Evolutionary conservation across 1,140 invertebrate species (phyloP).

Genomic region (Drosophila mauritiana): DNA sequence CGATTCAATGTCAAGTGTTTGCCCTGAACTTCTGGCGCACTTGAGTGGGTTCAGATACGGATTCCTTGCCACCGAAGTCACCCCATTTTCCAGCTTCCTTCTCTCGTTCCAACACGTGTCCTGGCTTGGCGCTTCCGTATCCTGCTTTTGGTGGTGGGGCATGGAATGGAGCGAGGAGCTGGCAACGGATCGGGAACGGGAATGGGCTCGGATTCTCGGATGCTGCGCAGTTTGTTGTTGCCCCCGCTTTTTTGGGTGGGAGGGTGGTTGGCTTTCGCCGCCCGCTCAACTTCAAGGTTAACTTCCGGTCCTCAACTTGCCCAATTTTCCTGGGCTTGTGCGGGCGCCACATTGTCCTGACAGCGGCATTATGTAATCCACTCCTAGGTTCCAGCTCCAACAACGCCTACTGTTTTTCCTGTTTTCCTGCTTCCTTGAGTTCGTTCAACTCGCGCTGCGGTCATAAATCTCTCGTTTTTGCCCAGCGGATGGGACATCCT

Average conservation of each 20-base stretch:
- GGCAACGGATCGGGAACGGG: background rate
- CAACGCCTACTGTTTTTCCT: conserved; percentile 6
- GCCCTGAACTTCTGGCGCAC: conserved; percentile 50
- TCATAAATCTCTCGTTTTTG: conserved; percentile 53
- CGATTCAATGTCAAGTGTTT: conserved; percentile 79
- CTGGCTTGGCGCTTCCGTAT: conserved; percentile 2
- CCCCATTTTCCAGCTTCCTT: conserved; percentile 47
- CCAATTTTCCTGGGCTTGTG: conserved; percentile 46
- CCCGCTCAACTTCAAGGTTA: conserved; percentile 73
- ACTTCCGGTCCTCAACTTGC: conserved; percentile 48
- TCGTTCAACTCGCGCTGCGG: conserved; percentile 63
- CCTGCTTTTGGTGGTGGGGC: conserved; percentile 33
- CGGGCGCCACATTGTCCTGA: conserved; percentile 41
- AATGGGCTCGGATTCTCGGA: conserved; percentile 36
- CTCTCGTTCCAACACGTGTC: conserved; percentile 64
- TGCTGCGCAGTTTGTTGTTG: conserved; percentile 69
- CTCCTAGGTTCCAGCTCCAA: background rate
- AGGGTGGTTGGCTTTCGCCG: conserved; percentile 6
- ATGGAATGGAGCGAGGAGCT: conserved; percentile 35
- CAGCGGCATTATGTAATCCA: conserved; percentile 60
- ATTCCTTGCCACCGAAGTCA: conserved; percentile 34
- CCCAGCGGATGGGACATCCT: conserved; percentile 30
- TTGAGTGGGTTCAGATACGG: conserved; percentile 25
- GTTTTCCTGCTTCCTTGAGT: conserved; percentile 42
- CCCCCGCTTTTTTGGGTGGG: background rate